These are phyloP conservation scores for Carlito syrichta DNA, from an alignment of 2,113 vertebrate genomes.

Conservation along the genomic window DNA sequence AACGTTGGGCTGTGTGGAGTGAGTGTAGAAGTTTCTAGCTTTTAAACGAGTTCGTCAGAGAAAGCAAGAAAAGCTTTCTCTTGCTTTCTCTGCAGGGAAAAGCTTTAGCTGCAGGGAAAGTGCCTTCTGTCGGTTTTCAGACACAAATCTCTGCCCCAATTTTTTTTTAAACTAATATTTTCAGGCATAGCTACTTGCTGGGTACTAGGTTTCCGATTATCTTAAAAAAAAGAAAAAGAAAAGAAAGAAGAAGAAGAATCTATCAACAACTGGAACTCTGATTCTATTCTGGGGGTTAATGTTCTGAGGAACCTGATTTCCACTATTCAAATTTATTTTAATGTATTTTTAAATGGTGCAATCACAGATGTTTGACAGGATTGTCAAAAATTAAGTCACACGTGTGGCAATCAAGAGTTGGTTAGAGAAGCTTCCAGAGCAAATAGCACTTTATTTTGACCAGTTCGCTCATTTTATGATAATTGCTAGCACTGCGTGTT, in stretches of 20 bases:
- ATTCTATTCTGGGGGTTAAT: neutral
- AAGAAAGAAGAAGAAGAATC: neutral
- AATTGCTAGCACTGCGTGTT: constrained; percentile 25
- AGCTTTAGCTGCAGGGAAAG: neutral
- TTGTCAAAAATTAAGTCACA: constrained; percentile 19
- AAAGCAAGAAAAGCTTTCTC: neutral
- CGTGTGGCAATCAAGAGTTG: neutral
- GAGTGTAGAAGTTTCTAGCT: neutral
- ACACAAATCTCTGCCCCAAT: neutral
- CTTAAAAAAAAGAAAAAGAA: neutral
- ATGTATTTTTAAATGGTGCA: neutral
- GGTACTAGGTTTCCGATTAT: neutral
- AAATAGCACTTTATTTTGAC: constrained; percentile 80
- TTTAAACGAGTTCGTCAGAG: neutral
- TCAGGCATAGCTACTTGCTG: neutral
- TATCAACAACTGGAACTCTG: constrained; percentile 22
- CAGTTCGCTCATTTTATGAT: constrained; percentile 33
- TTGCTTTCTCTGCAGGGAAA: too few species aligned
- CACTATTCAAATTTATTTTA: neutral
- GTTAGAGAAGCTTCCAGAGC: constrained; percentile 53
- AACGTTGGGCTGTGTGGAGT: neutral
- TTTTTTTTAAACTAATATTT: neutral
- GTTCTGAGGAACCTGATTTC: neutral
- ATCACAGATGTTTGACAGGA: neutral
- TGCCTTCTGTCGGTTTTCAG: neutral